Conservation (phyloP, 2,113 vertebrate genomes). For the Peromyscus maniculatus region DNA sequence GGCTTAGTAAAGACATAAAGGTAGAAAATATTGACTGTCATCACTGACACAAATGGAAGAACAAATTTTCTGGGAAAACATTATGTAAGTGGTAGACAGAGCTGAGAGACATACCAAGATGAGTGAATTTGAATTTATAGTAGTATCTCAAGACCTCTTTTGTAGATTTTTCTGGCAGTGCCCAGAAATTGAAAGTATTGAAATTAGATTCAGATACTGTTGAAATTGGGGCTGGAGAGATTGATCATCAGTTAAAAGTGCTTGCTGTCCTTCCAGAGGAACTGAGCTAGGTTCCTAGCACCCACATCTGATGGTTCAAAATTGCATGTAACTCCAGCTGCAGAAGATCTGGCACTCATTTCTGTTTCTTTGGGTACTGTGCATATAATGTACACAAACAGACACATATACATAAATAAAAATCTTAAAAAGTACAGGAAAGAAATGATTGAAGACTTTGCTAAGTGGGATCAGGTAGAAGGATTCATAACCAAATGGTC, state of each 20-base stretch:
- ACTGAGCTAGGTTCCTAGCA: not conserved
- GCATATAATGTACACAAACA: not conserved
- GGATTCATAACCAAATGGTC: not conserved
- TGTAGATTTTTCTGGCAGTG: not conserved
- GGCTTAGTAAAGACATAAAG: not conserved
- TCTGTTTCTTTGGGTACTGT: not conserved
- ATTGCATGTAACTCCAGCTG: not conserved
- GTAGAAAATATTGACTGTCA: not conserved
- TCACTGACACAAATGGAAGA: slow-evolving; percentile 31
- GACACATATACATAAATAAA: not conserved
- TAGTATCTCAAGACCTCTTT: not conserved
- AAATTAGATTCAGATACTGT: not conserved
- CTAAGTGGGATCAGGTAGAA: not conserved
- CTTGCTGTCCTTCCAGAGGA: not conserved
- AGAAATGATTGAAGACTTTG: not conserved
- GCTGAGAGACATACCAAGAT: not conserved
- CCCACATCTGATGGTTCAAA: not conserved
- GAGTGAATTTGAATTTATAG: slow-evolving; percentile 6
- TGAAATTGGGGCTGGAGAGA: not conserved
- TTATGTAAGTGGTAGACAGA: not conserved
- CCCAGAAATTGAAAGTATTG: slow-evolving; percentile 9
- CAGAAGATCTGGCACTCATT: not conserved
- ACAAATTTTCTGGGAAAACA: not conserved
- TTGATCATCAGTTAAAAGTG: not conserved
- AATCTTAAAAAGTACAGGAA: not conserved